Evolutionary conservation across 2,113 vertebrate species (phyloP).

Genomic region (Myiozetetes cayanensis): DNA sequence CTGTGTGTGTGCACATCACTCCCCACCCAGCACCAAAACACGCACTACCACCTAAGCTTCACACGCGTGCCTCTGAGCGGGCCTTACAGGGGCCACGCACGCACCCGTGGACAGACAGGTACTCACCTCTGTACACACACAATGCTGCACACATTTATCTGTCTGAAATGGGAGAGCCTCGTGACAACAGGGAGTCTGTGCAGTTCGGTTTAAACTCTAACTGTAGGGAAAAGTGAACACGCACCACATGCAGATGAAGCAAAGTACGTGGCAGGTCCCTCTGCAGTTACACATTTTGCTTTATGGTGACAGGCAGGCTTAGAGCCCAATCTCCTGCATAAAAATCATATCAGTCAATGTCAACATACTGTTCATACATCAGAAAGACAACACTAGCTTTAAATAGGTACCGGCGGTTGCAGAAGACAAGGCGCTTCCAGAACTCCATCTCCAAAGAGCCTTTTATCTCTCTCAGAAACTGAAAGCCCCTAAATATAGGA

Average conservation of each 20-base stretch:
- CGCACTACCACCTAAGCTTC: background rate
- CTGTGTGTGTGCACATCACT: rapidly evolving
- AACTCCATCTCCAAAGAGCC: conserved; percentile 39
- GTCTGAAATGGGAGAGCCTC: background rate
- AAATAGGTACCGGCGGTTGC: conserved; percentile 53
- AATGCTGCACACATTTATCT: no score
- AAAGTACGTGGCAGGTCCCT: background rate
- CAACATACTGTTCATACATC: conserved; percentile 12
- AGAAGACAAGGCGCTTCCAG: conserved; percentile 40
- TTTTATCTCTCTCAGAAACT: conserved; percentile 69
- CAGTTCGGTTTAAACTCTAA: rapidly evolving
- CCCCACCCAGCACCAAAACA: background rate
- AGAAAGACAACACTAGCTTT: conserved; percentile 59
- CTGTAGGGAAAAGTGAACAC: background rate
- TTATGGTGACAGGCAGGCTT: background rate
- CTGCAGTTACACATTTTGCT: background rate
- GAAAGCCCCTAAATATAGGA: conserved; percentile 77
- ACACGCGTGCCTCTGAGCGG: background rate
- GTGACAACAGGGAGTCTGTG: background rate
- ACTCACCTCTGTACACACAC: rapidly evolving
- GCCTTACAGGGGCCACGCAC: background rate
- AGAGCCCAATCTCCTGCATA: conserved; percentile 11
- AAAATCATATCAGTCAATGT: conserved; percentile 33
- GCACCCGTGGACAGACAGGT: rapidly evolving
- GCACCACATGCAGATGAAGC: background rate